Evolutionary conservation across 2,888 invertebrate species (phyloP).

Genomic region (Timandra comae): DNA sequence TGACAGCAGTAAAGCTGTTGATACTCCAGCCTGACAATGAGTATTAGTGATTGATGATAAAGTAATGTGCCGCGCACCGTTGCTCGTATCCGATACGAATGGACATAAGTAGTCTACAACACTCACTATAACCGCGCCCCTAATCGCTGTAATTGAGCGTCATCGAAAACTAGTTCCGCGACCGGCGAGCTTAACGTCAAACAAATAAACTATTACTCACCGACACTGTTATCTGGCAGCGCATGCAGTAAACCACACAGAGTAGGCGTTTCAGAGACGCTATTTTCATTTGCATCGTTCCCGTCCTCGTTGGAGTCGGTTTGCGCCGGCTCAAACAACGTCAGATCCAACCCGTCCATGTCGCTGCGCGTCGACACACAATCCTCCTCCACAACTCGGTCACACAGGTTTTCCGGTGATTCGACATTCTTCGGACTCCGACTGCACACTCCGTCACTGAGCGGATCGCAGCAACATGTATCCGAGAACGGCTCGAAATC

Average conservation of each 20-base stretch:
- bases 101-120: conserved; percentile 34
- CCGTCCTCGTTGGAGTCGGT: conserved; percentile 42
- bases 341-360: conserved; percentile 81
- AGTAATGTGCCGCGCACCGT: conserved; percentile 66
- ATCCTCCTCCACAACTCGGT: conserved; percentile 56
- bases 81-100: conserved; percentile 68
- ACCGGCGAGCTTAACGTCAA: conserved; percentile 33
- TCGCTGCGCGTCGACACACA: conserved; percentile 71
- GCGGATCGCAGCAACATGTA: conserved; percentile 76
- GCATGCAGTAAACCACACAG: conserved; percentile 63
- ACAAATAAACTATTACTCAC: conserved; percentile 52
- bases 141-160: conserved; percentile 55
- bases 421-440: conserved; percentile 71
- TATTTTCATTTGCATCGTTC: conserved; percentile 30
- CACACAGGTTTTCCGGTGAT: conserved; percentile 66
- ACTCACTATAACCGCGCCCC: conserved; percentile 33
- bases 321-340: conserved; percentile 80
- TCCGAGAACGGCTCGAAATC: conserved; percentile 79
- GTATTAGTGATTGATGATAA: conserved; percentile 57
- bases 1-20: too few species aligned
- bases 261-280: conserved; percentile 36
- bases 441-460: conserved; percentile 67
- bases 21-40: conserved; percentile 6
- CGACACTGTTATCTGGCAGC: conserved; percentile 47
- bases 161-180: conserved; percentile 44